phyloP scores from a whole-genome alignment of 1,140 invertebrate genomes.

The Lineus longissimus region DNA sequence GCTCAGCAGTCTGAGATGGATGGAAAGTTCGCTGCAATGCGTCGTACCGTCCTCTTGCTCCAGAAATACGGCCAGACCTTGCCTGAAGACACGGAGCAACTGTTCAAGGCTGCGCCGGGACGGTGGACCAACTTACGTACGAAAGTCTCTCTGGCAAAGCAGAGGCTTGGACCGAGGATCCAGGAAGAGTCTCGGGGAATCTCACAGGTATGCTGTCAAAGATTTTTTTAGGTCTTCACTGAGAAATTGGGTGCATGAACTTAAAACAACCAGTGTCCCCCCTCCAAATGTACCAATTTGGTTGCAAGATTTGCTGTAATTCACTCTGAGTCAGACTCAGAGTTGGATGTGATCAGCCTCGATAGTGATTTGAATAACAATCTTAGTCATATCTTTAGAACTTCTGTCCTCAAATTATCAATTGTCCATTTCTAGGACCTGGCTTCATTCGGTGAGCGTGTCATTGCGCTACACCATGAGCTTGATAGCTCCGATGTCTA shows the following conservation, averaged over 20 bases:
- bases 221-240: neutral
- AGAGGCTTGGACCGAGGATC: constrained; percentile 52
- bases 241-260: too few species aligned
- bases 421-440: constrained; percentile 38
- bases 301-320: too few species aligned
- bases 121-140: constrained; percentile 53
- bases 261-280: too few species aligned
- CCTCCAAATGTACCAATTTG: too few species aligned
- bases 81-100: constrained; percentile 39
- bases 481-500: constrained; percentile 46
- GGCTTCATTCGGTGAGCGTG: constrained; percentile 42
- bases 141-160: constrained; percentile 53
- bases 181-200: constrained; percentile 53
- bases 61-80: constrained; percentile 51
- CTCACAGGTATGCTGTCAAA: constrained; percentile 32
- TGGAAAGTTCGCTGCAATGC: constrained; percentile 51
- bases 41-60: constrained; percentile 46
- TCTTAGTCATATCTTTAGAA: too few species aligned
- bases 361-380: too few species aligned
- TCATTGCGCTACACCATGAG: constrained; percentile 36
- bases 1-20: constrained; percentile 52
- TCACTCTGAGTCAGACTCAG: too few species aligned
- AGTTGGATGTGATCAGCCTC: too few species aligned
- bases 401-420: too few species aligned
- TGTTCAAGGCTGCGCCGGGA: constrained; percentile 46